Evolutionary conservation across 2,797 vertebrate genomes (phyloP).

Genomic region (Nannoperca obscura): DNA sequence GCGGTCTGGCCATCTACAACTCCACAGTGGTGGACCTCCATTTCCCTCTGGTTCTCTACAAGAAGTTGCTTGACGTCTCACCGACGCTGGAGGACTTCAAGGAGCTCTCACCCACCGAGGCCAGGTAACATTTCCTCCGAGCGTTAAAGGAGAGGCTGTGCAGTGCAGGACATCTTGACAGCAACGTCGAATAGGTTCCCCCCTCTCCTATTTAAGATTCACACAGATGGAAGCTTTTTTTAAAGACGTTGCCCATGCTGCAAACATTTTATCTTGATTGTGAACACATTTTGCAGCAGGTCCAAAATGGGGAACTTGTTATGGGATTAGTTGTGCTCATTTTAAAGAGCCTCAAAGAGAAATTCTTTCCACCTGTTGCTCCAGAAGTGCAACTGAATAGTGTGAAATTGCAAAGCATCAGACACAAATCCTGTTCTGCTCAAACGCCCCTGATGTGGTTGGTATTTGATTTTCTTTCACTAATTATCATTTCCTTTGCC

Average conservation of each 20-base stretch:
- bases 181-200: background rate
- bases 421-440: background rate
- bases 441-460: background rate
- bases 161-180: background rate
- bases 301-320: background rate
- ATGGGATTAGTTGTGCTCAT: background rate
- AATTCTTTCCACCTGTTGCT: background rate
- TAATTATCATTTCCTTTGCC: constrained; percentile 41
- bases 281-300: background rate
- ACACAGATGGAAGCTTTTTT: background rate
- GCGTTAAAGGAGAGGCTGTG: background rate
- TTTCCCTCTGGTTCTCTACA: constrained; percentile 96
- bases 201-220: background rate
- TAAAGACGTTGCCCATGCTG: background rate
- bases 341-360: background rate
- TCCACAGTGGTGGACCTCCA: constrained; percentile 97
- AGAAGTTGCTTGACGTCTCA: constrained; percentile 92
- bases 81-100: constrained; percentile 93
- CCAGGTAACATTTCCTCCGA: constrained; percentile 85
- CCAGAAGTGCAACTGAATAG: background rate
- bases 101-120: constrained; percentile 95
- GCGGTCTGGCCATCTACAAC: constrained; percentile 98
- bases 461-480: constrained; percentile 11
- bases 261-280: background rate
- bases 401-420: background rate